A percentile compares a stretch with the other conserved stretches of the same genome.
Evolutionary conservation across 1,140 invertebrate species (phyloP).

Genomic region (Oncopodura yosiiana): DNA sequence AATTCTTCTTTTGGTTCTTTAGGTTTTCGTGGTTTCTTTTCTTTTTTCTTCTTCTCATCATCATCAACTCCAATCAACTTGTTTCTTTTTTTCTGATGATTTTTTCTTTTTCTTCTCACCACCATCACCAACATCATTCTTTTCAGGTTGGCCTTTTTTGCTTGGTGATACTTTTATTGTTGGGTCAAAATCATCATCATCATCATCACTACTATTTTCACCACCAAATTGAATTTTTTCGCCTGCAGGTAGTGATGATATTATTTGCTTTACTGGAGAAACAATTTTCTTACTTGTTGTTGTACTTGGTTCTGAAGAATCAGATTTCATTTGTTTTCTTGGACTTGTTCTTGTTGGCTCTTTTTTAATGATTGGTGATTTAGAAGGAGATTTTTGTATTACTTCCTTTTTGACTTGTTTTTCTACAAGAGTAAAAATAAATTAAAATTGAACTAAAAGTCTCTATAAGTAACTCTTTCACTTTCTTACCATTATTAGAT

Average conservation of each 20-base stretch:
- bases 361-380: too few relatives aligned
- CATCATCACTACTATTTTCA: constrained; percentile 17
- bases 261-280: constrained; percentile 7
- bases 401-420: not conserved
- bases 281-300: constrained; percentile 3
- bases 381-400: too few relatives aligned
- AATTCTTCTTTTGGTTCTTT: constrained; percentile 11
- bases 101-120: not conserved
- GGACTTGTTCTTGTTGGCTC: constrained; percentile 6
- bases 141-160: not conserved
- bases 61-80: constrained; percentile 25
- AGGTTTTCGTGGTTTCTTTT: constrained; percentile 35
- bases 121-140: not conserved
- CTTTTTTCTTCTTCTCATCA: constrained; percentile 36
- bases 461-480: constrained; percentile 37
- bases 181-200: constrained; percentile 5
- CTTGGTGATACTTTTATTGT: not conserved
- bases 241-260: constrained; percentile 35
- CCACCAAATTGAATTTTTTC: too few relatives aligned
- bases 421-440: too few relatives aligned
- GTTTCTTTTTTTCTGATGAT: constrained; percentile 14
- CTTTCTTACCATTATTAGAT: constrained; percentile 39
- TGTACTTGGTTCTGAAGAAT: not conserved
- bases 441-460: not conserved
- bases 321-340: constrained; percentile 1